Conservation (phyloP, 37 sponge, comb jelly and placozoan genomes). For the Oopsacas minuta region DNA sequence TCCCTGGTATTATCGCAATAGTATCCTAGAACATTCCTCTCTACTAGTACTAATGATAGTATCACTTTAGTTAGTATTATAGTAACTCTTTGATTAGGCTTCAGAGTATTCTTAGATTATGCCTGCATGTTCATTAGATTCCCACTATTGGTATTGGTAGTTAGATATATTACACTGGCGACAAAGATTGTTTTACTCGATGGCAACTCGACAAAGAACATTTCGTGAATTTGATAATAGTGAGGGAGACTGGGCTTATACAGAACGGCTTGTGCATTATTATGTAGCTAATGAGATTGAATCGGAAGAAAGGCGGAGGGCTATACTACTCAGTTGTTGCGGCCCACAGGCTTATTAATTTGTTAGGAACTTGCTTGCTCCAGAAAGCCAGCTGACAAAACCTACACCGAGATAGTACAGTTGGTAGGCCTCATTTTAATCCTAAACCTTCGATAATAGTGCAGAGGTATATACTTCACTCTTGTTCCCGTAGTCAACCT, state of each 20-base stretch:
- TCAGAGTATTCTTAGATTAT: no score
- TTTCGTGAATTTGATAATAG: neutral
- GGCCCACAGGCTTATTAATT: neutral
- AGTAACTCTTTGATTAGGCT: no score
- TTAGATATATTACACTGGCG: neutral
- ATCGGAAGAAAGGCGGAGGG: neutral
- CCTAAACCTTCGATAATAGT: neutral
- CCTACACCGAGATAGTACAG: neutral
- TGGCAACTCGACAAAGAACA: neutral
- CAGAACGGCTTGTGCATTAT: neutral
- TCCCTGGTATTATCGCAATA: no score
- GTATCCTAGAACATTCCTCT: no score
- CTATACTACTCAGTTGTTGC: neutral
- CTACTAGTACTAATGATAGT: no score
- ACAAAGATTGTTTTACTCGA: neutral
- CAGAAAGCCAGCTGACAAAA: neutral
- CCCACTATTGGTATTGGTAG: no score
- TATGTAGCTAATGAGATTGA: neutral
- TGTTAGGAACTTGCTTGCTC: neutral
- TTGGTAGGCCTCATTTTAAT: neutral
- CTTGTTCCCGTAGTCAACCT: neutral
- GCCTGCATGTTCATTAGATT: no score
- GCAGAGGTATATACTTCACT: neutral
- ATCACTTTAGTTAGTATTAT: no score
- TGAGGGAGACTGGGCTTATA: neutral